A percentile compares a stretch with the other conserved stretches of the same genome.
phyloP scores from a whole-genome alignment of 1,140 invertebrate genomes.

The Orchestia grillus region DNA sequence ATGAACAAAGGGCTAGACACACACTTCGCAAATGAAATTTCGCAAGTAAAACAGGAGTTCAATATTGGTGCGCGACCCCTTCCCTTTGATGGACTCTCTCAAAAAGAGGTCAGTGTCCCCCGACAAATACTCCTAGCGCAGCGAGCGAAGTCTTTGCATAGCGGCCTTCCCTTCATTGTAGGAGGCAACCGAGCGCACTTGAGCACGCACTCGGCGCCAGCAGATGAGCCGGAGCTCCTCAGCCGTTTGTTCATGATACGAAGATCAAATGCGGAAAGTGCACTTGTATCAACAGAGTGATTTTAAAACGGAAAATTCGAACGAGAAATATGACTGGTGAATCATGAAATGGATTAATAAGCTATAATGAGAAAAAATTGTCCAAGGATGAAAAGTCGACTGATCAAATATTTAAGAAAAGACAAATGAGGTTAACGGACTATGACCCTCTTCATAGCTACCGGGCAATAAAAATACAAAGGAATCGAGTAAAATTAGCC shows the following conservation, averaged over 20 bases:
- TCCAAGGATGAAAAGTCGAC: not conserved
- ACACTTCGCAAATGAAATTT: not conserved
- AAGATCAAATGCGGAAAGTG: not conserved
- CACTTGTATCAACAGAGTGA: not conserved
- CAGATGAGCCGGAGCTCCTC: not conserved
- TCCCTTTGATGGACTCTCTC: not conserved
- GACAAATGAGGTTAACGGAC: not conserved
- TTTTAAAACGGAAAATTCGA: not conserved
- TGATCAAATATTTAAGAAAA: not conserved
- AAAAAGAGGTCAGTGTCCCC: slow-evolving; percentile 24
- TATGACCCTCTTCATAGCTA: not conserved
- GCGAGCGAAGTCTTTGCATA: slow-evolving; percentile 20
- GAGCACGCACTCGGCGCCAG: not conserved
- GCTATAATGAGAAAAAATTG: not conserved
- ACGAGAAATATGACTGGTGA: not conserved
- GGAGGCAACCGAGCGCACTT: not conserved
- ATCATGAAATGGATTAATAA: not conserved
- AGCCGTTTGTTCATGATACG: not conserved
- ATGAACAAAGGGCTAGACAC: not conserved
- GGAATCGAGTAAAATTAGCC: not conserved
- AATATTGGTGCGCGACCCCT: not conserved
- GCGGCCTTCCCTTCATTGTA: not conserved
- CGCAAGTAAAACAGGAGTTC: not conserved
- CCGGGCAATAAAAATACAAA: too few relatives aligned
- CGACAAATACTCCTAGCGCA: not conserved